A percentile compares a stretch with the other conserved stretches of the same genome.
phyloP scores from a whole-genome alignment of 1,140 invertebrate species.

The Apis dorsata region DNA sequence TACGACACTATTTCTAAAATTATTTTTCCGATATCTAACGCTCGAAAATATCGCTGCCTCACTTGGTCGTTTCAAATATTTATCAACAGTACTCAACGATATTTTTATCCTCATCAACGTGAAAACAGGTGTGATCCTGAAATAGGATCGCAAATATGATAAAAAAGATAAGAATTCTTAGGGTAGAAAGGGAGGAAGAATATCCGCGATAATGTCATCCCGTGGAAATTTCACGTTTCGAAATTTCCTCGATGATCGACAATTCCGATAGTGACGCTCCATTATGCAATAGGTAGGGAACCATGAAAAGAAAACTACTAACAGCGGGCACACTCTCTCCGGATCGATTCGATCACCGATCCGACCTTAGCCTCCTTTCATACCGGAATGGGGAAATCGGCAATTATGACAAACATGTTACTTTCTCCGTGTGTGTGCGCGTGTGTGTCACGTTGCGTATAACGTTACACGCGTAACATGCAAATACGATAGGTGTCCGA shows the following conservation, averaged over 20 bases:
- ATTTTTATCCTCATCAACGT: too few species aligned
- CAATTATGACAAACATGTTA: slow-evolving; percentile 55
- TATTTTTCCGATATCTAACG: too few species aligned
- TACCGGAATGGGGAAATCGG: slow-evolving; percentile 47
- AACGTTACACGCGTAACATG: not conserved
- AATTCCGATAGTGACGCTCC: not conserved
- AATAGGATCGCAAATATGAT: too few species aligned
- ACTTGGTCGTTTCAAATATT: too few species aligned
- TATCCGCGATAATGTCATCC: not conserved
- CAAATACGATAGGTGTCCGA: not conserved
- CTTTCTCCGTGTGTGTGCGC: slow-evolving; percentile 41
- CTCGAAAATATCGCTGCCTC: too few species aligned
- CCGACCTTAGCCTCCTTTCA: slow-evolving; percentile 57
- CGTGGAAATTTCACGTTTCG: not conserved
- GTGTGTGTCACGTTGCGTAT: not conserved
- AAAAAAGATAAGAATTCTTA: not conserved
- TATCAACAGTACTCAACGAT: too few species aligned
- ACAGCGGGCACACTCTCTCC: not conserved
- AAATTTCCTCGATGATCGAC: not conserved
- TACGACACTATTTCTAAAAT: too few species aligned
- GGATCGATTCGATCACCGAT: slow-evolving; percentile 51
- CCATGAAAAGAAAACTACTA: slow-evolving; percentile 5
- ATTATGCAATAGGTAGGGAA: not conserved
- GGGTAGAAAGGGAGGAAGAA: too few species aligned
- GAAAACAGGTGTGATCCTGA: too few species aligned